A percentile compares a stretch with the other conserved stretches of the same genome.
Evolutionary conservation across 2,888 invertebrate species (phyloP).

Genomic region (Brachypalpus laphriformis): DNA sequence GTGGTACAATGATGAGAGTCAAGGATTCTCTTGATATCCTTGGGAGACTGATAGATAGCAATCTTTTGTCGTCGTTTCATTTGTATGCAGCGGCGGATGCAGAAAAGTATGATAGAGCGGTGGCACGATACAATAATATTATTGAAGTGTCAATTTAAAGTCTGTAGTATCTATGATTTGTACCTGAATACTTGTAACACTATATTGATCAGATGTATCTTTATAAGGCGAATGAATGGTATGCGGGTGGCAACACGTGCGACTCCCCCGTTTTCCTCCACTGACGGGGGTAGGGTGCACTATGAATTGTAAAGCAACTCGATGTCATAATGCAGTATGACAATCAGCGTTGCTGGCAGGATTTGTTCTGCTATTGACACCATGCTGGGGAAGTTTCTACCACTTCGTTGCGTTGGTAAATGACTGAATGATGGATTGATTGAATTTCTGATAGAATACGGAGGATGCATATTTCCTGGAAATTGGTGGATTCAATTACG

Average conservation of each 20-base stretch:
- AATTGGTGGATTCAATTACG: conserved; percentile 9
- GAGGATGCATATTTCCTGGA: not conserved
- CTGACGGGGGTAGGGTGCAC: too few species aligned
- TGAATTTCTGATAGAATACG: conserved; percentile 14
- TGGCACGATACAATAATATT: not conserved
- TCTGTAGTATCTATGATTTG: too few species aligned
- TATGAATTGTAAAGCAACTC: not conserved
- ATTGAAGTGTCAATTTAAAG: too few species aligned
- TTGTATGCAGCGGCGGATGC: not conserved
- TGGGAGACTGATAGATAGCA: not conserved
- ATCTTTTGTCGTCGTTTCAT: not conserved
- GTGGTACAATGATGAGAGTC: not conserved
- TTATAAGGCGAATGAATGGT: too few species aligned
- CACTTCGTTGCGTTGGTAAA: not conserved
- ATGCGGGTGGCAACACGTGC: too few species aligned
- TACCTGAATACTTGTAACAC: not conserved
- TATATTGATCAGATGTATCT: too few species aligned
- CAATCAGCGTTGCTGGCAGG: not conserved
- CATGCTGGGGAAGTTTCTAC: not conserved
- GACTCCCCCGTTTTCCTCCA: too few species aligned
- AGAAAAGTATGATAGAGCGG: not conserved
- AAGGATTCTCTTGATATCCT: conserved; percentile 15
- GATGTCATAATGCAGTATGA: not conserved
- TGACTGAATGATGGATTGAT: not conserved
- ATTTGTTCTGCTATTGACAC: not conserved